Conservation (phyloP, 2,888 invertebrate species). For the Sthenelais limicola region DNA sequence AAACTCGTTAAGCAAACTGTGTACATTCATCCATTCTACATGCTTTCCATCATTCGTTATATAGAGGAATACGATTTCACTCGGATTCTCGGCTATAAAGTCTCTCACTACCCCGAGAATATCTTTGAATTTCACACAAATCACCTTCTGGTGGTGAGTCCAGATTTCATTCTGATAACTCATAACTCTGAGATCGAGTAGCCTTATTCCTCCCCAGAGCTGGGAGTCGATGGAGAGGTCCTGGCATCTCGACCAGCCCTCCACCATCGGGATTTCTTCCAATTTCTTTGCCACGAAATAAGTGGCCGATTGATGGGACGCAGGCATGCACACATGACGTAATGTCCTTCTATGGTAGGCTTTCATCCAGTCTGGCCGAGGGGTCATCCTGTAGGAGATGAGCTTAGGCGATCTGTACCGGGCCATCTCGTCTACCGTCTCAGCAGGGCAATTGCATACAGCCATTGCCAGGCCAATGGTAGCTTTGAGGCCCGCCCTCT, state of each 20-base stretch:
- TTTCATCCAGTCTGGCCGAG: conserved; percentile 49
- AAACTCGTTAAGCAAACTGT: conserved; percentile 40
- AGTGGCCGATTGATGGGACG: conserved; percentile 48
- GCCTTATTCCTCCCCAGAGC: conserved; percentile 47
- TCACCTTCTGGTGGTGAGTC: conserved; percentile 38
- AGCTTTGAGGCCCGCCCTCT: conserved; percentile 49
- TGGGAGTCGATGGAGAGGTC: conserved; percentile 40
- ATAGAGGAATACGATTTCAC: conserved; percentile 47
- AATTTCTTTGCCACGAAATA: conserved; percentile 38
- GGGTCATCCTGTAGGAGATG: conserved; percentile 30
- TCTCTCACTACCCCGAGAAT: conserved; percentile 42
- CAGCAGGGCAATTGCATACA: conserved; percentile 45
- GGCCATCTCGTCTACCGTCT: conserved; percentile 45
- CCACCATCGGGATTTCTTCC: conserved; percentile 9
- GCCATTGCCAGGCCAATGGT: conserved; percentile 46
- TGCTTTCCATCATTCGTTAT: conserved; percentile 45
- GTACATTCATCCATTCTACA: conserved; percentile 46
- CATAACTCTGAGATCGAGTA: conserved; percentile 50
- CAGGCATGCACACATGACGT: conserved; percentile 47
- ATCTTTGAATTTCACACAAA: conserved; percentile 44
- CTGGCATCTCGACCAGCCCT: conserved; percentile 49
- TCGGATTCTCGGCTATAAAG: conserved; percentile 46
- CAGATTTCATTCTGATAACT: conserved; percentile 24
- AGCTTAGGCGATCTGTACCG: conserved; percentile 45
- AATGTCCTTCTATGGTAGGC: conserved; percentile 29